These are phyloP conservation scores for Hanleya hanleyi DNA, from an alignment of 2,888 invertebrate genomes.

Conservation along the genomic window DNA sequence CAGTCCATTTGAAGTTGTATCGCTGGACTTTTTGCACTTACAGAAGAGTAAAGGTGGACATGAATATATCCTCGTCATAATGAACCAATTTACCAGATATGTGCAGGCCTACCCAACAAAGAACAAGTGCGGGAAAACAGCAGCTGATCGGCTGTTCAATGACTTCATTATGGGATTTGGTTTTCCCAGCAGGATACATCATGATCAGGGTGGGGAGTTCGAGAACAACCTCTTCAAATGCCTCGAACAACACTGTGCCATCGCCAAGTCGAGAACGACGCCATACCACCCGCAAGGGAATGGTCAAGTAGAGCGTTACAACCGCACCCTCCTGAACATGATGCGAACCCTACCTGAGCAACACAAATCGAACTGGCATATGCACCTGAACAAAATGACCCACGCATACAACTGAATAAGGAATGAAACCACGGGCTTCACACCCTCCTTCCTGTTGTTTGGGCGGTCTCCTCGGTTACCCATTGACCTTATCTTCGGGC, in stretches of 20 bases:
- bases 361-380: neutral
- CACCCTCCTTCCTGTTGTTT: neutral
- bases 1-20: slow-evolving; percentile 19
- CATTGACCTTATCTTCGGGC: neutral
- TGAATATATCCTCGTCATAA: slow-evolving; percentile 24
- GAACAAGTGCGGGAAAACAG: slow-evolving; percentile 18
- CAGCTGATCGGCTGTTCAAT: slow-evolving; percentile 19
- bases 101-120: slow-evolving; percentile 12
- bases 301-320: slow-evolving; percentile 8
- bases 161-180: slow-evolving; percentile 21
- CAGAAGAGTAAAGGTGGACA: slow-evolving; percentile 14
- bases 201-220: slow-evolving; percentile 11
- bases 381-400: neutral
- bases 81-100: slow-evolving; percentile 24
- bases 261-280: slow-evolving; percentile 13
- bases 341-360: neutral
- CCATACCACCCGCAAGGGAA: slow-evolving; percentile 14
- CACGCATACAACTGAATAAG: neutral
- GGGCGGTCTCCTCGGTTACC: neutral
- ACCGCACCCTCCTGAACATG: neutral
- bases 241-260: neutral
- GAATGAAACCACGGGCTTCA: neutral
- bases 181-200: slow-evolving; percentile 7
- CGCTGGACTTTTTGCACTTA: slow-evolving; percentile 14
- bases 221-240: slow-evolving; percentile 11